phyloP scores from a whole-genome alignment of 2,888 invertebrate species.

The Melieria picta region DNA sequence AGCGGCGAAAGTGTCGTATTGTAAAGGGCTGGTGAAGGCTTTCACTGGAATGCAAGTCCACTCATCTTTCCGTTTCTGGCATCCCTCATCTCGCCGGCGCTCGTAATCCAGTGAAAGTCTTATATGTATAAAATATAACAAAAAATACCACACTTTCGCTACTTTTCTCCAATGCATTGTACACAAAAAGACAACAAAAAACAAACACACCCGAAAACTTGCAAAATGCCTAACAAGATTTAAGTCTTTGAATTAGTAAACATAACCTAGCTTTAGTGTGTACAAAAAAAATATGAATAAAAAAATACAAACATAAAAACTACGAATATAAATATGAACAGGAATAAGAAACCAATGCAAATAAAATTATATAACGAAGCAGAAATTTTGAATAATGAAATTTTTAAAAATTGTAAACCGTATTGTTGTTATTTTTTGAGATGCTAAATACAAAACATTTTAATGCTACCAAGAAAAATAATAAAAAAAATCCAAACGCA shows the following conservation, averaged over 20 bases:
- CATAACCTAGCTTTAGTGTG: background rate
- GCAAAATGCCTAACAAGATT: background rate
- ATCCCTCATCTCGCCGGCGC: background rate
- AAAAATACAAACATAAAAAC: background rate
- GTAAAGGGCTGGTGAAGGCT: constrained; percentile 59
- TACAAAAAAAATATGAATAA: constrained; percentile 5
- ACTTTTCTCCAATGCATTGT: constrained; percentile 20
- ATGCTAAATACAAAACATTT: constrained; percentile 19
- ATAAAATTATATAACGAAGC: no score
- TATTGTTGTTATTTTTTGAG: constrained; percentile 25
- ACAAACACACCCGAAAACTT: constrained; percentile 9
- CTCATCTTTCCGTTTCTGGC: background rate
- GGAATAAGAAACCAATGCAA: no score
- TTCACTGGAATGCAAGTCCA: constrained; percentile 41
- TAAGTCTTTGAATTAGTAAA: background rate
- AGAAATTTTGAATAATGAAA: no score
- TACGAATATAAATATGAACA: constrained; percentile 2
- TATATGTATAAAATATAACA: constrained; percentile 32
- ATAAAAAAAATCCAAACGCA: background rate
- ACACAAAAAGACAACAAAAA: background rate
- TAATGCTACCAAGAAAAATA: constrained; percentile 10
- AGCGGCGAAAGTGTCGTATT: constrained; percentile 21
- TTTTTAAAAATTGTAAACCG: background rate
- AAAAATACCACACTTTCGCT: constrained; percentile 17
- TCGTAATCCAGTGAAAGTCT: constrained; percentile 45